phyloP scores from a whole-genome alignment of 2,113 vertebrate species.

The Cyanocitta stelleri region DNA sequence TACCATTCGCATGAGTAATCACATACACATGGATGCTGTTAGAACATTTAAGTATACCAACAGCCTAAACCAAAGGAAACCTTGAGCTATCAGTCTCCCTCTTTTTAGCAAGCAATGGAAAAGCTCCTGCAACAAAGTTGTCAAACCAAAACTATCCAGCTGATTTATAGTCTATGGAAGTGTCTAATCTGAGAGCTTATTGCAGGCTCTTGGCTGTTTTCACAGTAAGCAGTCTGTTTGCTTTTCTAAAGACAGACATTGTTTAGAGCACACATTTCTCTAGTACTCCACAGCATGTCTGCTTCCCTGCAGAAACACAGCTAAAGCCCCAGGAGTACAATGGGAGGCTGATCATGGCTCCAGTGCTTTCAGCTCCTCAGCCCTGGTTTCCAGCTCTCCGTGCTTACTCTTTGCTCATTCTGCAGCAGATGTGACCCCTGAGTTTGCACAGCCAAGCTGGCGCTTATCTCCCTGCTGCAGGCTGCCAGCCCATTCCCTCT shows the following conservation, averaged over 20 bases:
- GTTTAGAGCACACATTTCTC: background rate
- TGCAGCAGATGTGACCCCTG: background rate
- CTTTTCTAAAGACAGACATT: background rate
- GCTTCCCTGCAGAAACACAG: background rate
- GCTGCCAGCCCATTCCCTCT: background rate
- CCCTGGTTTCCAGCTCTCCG: background rate
- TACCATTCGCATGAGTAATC: background rate
- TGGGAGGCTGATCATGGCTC: background rate
- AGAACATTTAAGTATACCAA: background rate
- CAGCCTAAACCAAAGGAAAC: background rate
- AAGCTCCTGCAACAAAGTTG: background rate
- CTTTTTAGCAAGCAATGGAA: background rate
- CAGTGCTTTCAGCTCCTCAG: background rate
- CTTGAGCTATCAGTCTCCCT: background rate
- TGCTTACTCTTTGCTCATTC: background rate
- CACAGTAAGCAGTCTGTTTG: background rate
- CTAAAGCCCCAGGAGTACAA: background rate
- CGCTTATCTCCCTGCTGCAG: fast-evolving
- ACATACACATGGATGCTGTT: background rate
- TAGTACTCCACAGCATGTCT: fast-evolving
- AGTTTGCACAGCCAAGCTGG: background rate
- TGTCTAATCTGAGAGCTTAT: background rate
- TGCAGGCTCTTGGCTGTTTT: background rate
- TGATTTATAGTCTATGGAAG: background rate
- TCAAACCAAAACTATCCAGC: background rate